Evolutionary conservation across 2,113 vertebrate genomes (phyloP).

Genomic region (Meleagris gallopavo): DNA sequence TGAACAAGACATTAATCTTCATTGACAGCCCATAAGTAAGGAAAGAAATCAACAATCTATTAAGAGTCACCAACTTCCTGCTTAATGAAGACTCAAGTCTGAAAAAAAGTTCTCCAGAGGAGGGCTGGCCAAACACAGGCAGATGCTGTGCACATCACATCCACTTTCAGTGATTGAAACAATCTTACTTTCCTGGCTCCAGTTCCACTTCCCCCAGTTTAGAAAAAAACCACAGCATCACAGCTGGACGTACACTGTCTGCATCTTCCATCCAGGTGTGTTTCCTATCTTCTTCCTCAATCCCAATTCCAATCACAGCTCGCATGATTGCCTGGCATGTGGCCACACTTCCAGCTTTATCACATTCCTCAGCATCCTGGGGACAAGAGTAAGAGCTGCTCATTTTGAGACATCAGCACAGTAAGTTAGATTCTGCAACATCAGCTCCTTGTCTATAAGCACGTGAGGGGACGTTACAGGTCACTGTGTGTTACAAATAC

Average conservation of each 20-base stretch:
- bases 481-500: background rate
- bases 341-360: conserved; percentile 96
- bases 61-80: background rate
- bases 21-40: background rate
- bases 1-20: background rate
- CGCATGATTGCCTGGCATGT: conserved; percentile 96
- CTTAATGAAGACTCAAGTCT: background rate
- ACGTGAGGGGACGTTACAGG: accelerated
- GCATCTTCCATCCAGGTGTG: conserved; percentile 99
- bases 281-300: conserved; percentile 97
- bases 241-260: conserved; percentile 86
- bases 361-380: conserved; percentile 97
- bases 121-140: background rate
- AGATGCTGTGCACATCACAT: background rate
- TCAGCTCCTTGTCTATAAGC: background rate
- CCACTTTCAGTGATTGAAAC: background rate
- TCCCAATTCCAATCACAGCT: conserved; percentile 95
- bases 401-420: background rate
- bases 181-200: background rate
- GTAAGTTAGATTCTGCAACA: background rate
- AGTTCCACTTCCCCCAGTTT: background rate
- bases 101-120: background rate
- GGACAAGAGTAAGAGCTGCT: background rate
- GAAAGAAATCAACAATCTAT: background rate
- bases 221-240: background rate